Evolutionary conservation across 2,888 invertebrate genomes (phyloP).

Genomic region (Agriopis marginaria): DNA sequence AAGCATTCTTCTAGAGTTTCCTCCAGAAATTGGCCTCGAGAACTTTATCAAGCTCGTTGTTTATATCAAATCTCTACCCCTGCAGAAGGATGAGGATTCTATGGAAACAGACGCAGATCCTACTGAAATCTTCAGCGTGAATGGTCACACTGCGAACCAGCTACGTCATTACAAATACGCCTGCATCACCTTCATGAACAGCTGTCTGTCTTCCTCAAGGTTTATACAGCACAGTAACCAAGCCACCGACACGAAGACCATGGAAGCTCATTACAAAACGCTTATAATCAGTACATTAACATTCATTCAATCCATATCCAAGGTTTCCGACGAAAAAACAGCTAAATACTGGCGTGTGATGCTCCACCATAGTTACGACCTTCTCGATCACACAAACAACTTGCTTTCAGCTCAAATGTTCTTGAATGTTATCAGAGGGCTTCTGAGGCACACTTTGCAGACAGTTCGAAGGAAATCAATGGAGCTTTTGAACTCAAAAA

Average conservation of each 20-base stretch:
- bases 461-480: conserved; percentile 93
- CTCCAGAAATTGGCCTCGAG: conserved; percentile 87
- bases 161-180: conserved; percentile 94
- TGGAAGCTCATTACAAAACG: conserved; percentile 89
- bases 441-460: conserved; percentile 90
- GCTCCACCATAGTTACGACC: conserved; percentile 91
- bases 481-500: conserved; percentile 93
- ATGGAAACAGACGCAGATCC: conserved; percentile 74
- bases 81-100: conserved; percentile 85
- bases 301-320: conserved; percentile 89
- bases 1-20: conserved; percentile 89
- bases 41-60: conserved; percentile 89
- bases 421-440: conserved; percentile 90
- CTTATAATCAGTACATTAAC: conserved; percentile 89
- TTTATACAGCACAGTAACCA: conserved; percentile 89
- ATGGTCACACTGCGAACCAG: conserved; percentile 89
- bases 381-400: conserved; percentile 92
- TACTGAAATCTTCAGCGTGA: conserved; percentile 87
- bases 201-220: conserved; percentile 88
- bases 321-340: conserved; percentile 87
- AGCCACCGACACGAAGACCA: conserved; percentile 74
- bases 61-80: conserved; percentile 89
- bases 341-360: conserved; percentile 94
- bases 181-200: conserved; percentile 90
- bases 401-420: conserved; percentile 93